Conservation (phyloP, 2,113 vertebrate genomes). For the Lynx canadensis region DNA sequence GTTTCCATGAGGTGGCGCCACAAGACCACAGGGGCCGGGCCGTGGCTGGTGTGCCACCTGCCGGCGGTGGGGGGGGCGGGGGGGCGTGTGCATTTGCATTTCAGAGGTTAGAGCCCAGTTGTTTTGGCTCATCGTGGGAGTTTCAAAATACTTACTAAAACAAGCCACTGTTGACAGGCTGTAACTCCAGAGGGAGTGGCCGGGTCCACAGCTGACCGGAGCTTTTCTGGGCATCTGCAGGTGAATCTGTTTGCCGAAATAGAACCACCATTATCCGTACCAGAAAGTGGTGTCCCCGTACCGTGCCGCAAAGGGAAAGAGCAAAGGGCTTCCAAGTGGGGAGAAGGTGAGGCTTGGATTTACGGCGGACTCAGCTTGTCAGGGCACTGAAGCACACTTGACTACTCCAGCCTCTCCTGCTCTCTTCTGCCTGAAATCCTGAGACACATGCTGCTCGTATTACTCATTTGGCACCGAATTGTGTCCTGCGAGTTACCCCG, state of each 20-base stretch:
- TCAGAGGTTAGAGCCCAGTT: slow-evolving; percentile 31
- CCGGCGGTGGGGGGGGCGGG: no score
- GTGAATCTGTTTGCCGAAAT: background rate
- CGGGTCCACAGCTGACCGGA: slow-evolving; percentile 16
- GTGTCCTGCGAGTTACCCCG: background rate
- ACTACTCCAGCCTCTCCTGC: background rate
- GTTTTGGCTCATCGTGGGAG: background rate
- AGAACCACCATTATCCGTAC: background rate
- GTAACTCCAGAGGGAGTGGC: background rate
- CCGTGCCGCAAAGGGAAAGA: background rate
- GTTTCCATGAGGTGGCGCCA: slow-evolving; percentile 54
- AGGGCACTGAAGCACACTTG: background rate
- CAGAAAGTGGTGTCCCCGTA: background rate
- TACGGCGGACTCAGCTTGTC: background rate
- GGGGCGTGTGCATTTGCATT: background rate
- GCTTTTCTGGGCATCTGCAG: background rate
- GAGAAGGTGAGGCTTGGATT: background rate
- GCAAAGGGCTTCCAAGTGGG: background rate
- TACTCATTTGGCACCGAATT: slow-evolving; percentile 14
- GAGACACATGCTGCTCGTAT: background rate
- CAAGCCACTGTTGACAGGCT: slow-evolving; percentile 41
- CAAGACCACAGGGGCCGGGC: background rate
- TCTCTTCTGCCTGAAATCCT: background rate
- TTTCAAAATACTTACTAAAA: slow-evolving; percentile 61
- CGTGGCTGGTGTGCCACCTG: slow-evolving; percentile 1